phyloP scores from a whole-genome alignment of 2,888 invertebrate species.

The Caenorhabditis uteleia region DNA sequence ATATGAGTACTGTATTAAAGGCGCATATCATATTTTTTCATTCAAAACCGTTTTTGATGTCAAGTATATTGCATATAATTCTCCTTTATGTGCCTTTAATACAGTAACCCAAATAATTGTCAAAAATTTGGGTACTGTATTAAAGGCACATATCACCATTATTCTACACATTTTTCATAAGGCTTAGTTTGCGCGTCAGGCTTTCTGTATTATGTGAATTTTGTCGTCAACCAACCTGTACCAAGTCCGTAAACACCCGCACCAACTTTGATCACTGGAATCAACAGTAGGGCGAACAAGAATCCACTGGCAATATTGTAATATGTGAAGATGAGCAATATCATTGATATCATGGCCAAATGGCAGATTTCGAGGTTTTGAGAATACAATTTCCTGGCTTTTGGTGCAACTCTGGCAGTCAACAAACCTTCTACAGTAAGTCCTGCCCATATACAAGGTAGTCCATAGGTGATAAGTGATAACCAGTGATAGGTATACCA shows the following conservation, averaged over 20 bases:
- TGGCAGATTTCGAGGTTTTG: slow-evolving; percentile 34
- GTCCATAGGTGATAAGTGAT: slow-evolving; percentile 43
- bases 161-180: slow-evolving; percentile 1
- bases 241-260: slow-evolving; percentile 1
- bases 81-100: too few species aligned
- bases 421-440: slow-evolving; percentile 34
- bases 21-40: too few species aligned
- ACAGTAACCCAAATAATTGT: too few species aligned
- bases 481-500: slow-evolving; percentile 51
- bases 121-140: background rate
- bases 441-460: slow-evolving; percentile 45
- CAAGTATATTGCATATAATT: too few species aligned
- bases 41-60: too few species aligned
- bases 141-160: background rate
- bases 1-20: too few species aligned
- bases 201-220: too few species aligned
- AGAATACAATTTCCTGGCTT: slow-evolving; percentile 16
- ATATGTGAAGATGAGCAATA: slow-evolving; percentile 46
- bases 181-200: too few species aligned
- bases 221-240: too few species aligned
- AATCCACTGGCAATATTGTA: slow-evolving; percentile 54
- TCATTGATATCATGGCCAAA: slow-evolving; percentile 19
- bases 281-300: slow-evolving; percentile 40
- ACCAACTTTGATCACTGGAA: slow-evolving; percentile 31
- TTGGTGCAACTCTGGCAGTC: slow-evolving; percentile 23